These are phyloP conservation scores for Naja naja DNA, from an alignment of 2,113 vertebrate species.

Conservation along the genomic window DNA sequence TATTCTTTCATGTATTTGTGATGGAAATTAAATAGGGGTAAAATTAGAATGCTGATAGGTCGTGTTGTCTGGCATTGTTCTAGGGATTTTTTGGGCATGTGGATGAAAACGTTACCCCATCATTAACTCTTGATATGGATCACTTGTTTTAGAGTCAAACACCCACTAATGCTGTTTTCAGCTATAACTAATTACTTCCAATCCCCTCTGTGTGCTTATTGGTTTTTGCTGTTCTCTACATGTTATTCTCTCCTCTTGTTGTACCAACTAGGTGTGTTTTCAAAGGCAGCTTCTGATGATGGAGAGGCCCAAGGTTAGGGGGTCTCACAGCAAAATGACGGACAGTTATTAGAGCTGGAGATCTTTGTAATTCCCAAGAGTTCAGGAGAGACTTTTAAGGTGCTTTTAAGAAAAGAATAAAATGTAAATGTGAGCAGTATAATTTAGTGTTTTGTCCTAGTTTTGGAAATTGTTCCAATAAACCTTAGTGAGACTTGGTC, in stretches of 20 bases:
- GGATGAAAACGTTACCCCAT: background rate
- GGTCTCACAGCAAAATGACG: background rate
- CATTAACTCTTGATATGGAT: background rate
- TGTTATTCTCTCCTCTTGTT: background rate
- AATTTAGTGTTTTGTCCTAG: background rate
- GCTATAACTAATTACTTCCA: background rate
- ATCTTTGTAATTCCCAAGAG: background rate
- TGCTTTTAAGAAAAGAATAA: background rate
- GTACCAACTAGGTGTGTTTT: background rate
- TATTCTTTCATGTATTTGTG: background rate
- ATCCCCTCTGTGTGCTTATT: background rate
- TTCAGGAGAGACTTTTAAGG: no score
- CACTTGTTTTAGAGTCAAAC: background rate
- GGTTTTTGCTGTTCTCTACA: background rate
- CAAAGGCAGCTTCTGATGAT: background rate
- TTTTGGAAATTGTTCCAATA: background rate
- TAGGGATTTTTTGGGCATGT: background rate
- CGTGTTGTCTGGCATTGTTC: background rate
- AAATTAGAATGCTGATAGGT: background rate
- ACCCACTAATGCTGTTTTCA: background rate
- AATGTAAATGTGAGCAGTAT: background rate
- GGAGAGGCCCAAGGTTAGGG: background rate
- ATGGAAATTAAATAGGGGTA: background rate
- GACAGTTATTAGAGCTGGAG: background rate
- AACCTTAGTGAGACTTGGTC: background rate